A percentile compares a stretch with the other conserved stretches of the same genome.
These are phyloP conservation scores for Troilus luridus DNA, from an alignment of 2,888 invertebrate genomes.

Conservation along the genomic window DNA sequence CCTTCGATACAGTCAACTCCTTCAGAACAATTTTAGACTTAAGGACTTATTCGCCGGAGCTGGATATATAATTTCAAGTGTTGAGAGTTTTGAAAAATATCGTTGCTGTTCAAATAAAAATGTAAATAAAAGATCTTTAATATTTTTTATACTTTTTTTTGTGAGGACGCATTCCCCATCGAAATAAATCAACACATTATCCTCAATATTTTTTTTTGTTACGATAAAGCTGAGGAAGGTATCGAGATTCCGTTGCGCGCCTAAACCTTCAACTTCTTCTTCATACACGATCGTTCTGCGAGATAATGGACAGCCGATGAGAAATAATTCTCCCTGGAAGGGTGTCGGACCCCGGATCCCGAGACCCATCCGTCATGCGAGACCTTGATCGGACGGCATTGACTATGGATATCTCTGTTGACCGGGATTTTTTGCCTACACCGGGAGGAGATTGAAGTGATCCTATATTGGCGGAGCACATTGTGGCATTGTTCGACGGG, in stretches of 20 bases:
- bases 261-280: not conserved
- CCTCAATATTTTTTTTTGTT: not conserved
- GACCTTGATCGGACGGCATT: not conserved
- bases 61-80: no score
- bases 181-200: slow-evolving; percentile 27
- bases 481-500: slow-evolving; percentile 47
- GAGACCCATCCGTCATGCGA: not conserved
- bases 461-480: slow-evolving; percentile 35
- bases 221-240: not conserved
- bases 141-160: no score
- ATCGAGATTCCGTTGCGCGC: not conserved
- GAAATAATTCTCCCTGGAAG: not conserved
- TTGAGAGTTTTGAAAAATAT: no score
- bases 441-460: slow-evolving; percentile 22
- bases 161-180: not conserved
- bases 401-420: slow-evolving; percentile 44
- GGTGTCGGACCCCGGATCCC: not conserved
- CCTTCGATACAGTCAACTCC: no score
- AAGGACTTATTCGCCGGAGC: no score
- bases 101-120: no score
- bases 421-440: slow-evolving; percentile 25
- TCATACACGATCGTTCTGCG: not conserved
- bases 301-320: not conserved
- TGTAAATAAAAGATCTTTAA: no score
- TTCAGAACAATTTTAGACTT: no score